Evolutionary conservation across 2,797 vertebrate species (phyloP).

Genomic region (Sebastes vulpes): DNA sequence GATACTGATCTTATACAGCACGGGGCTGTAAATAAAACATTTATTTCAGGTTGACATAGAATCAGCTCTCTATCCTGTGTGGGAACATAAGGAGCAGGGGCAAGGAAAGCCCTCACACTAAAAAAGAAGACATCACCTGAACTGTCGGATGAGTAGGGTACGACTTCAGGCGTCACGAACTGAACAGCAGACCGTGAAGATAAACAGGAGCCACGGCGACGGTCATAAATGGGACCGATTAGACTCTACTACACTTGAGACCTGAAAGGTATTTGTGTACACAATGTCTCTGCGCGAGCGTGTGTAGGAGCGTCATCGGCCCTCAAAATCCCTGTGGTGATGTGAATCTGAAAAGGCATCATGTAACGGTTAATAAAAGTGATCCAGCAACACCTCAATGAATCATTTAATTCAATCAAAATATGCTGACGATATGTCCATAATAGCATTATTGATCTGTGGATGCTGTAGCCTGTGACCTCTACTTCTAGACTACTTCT

Average conservation of each 20-base stretch:
- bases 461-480: slow-evolving; percentile 22
- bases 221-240: slow-evolving; percentile 35
- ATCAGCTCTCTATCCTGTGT: neutral
- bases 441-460: slow-evolving; percentile 42
- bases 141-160: slow-evolving; percentile 12
- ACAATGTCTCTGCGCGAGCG: neutral
- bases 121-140: neutral
- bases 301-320: neutral
- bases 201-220: slow-evolving; percentile 50
- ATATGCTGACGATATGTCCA: neutral
- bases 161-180: slow-evolving; percentile 30
- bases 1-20: neutral
- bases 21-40: neutral
- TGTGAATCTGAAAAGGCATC: neutral
- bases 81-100: neutral
- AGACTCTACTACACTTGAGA: slow-evolving; percentile 19
- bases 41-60: neutral
- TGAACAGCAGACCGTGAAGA: slow-evolving; percentile 69
- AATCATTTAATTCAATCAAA: neutral
- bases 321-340: neutral
- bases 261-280: slow-evolving; percentile 41
- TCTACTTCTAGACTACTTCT: slow-evolving; percentile 6
- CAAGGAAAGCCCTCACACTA: neutral
- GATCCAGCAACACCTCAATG: neutral
- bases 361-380: neutral